Conservation (phyloP, 92 coral and sea anemone genomes). For the Parazoanthus darwini region DNA sequence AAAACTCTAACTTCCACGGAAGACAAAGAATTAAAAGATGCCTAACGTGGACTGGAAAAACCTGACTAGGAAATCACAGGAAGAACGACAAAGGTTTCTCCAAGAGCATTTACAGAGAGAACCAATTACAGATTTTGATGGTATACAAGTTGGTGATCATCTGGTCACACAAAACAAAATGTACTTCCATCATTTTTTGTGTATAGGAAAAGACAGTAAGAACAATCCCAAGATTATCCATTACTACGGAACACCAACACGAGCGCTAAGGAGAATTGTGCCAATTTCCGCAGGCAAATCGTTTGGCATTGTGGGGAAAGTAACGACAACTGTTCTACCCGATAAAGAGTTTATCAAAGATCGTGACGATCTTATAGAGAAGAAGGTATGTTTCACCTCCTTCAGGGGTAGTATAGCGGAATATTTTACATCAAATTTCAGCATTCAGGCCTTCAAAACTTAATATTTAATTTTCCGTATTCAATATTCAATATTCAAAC, state of each 20-base stretch:
- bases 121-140: slow-evolving; percentile 13
- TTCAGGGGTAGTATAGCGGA: too few relatives aligned
- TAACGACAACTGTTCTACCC: slow-evolving; percentile 28
- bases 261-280: background rate
- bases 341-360: slow-evolving; percentile 29
- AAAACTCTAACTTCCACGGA: background rate
- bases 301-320: slow-evolving; percentile 7
- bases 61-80: background rate
- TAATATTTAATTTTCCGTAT: too few relatives aligned
- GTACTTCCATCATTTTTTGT: slow-evolving; percentile 24
- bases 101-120: slow-evolving; percentile 30
- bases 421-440: too few relatives aligned
- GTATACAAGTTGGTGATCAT: slow-evolving; percentile 21
- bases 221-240: slow-evolving; percentile 30
- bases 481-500: too few relatives aligned
- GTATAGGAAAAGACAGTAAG: slow-evolving; percentile 31
- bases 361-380: slow-evolving; percentile 21
- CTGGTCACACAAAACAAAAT: slow-evolving; percentile 26
- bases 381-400: slow-evolving; percentile 20
- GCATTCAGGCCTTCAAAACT: too few relatives aligned
- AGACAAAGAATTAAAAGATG: background rate
- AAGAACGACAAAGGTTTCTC: slow-evolving; percentile 21
- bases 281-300: slow-evolving; percentile 20
- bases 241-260: slow-evolving; percentile 17
- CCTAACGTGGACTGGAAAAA: slow-evolving; percentile 17